Percentiles rank a stretch among this genome's conserved stretches.
Conservation (phyloP, 2,888 invertebrate genomes). For the Eupithecia tripunctaria region DNA sequence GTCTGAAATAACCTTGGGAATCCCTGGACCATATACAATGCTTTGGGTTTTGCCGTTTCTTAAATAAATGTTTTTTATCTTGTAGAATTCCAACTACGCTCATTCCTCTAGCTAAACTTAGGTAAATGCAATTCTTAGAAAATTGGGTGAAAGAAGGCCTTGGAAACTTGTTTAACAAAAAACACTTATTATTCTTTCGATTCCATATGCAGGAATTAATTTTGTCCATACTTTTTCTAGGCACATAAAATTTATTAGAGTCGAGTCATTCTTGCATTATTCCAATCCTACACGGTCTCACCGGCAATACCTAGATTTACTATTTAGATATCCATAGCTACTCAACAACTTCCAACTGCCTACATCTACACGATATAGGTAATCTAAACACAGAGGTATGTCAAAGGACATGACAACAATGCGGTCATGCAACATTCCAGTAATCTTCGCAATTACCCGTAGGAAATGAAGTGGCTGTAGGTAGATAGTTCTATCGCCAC, state of each 20-base stretch:
- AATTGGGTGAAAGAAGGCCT: too few relatives aligned
- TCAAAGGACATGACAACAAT: constrained; percentile 33
- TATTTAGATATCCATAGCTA: background rate
- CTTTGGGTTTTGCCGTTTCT: background rate
- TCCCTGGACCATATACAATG: background rate
- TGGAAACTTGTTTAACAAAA: too few relatives aligned
- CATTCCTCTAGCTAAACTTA: too few relatives aligned
- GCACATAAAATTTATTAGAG: too few relatives aligned
- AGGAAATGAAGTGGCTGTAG: constrained; percentile 29
- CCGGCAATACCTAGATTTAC: background rate
- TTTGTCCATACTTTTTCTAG: too few relatives aligned
- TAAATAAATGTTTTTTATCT: background rate
- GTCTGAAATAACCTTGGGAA: background rate
- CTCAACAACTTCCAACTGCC: background rate
- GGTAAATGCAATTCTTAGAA: too few relatives aligned
- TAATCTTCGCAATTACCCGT: constrained; percentile 26
- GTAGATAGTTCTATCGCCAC: constrained; percentile 15
- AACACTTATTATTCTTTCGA: too few relatives aligned
- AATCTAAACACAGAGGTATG: background rate
- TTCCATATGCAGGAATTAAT: too few relatives aligned
- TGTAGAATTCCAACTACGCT: too few relatives aligned
- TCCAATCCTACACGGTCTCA: too few relatives aligned
- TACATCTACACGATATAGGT: background rate
- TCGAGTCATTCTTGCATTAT: too few relatives aligned
- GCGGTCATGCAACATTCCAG: constrained; percentile 26